Conservation (phyloP, 2,888 invertebrate species). For the Craniophora ligustri region DNA sequence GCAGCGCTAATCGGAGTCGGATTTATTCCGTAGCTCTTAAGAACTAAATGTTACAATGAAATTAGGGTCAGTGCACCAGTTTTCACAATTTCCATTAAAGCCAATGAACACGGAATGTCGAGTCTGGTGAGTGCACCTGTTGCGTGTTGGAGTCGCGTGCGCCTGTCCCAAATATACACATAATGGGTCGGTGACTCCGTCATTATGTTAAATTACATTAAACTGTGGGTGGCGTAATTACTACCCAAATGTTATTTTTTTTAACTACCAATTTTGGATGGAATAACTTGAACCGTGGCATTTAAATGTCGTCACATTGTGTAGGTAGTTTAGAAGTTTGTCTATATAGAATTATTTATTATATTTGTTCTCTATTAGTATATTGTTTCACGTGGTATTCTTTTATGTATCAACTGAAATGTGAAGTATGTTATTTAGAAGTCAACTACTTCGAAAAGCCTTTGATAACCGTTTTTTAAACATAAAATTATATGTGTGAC, state of each 20-base stretch:
- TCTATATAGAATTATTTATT: background rate
- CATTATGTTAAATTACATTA: conserved; percentile 51
- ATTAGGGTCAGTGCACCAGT: background rate
- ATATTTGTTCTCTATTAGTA: no score
- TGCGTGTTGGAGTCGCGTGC: conserved; percentile 56
- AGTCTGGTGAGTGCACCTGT: conserved; percentile 50
- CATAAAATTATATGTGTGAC: no score
- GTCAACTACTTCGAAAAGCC: no score
- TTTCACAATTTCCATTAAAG: conserved; percentile 1
- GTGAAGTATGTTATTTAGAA: no score
- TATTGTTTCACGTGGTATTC: no score
- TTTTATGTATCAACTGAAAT: no score
- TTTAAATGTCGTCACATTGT: conserved; percentile 15
- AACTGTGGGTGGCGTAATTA: conserved; percentile 34
- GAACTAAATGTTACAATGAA: no score
- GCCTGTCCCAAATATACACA: conserved; percentile 44
- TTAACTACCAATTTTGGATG: conserved; percentile 30
- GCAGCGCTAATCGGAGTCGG: no score
- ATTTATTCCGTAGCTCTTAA: no score
- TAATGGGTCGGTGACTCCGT: conserved; percentile 46
- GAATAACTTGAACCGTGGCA: conserved; percentile 29
- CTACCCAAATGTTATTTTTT: conserved; percentile 40
- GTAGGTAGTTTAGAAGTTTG: background rate
- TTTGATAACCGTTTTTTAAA: no score
- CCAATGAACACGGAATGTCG: background rate